phyloP scores from a whole-genome alignment of 2,888 invertebrate species.

The Ferrisia virgata region DNA sequence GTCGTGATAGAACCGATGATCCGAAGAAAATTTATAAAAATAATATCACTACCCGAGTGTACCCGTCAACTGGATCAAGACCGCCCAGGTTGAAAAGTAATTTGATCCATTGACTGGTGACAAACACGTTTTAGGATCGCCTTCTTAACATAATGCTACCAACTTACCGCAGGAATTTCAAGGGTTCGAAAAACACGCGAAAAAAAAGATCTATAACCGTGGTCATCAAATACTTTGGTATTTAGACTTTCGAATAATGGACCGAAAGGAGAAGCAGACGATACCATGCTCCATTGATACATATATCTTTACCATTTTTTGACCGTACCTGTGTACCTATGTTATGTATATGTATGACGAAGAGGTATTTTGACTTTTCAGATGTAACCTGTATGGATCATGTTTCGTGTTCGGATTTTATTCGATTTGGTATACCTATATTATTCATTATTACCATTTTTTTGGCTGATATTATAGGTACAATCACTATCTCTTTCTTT shows the following conservation, averaged over 20 bases:
- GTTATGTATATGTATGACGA: too few relatives aligned
- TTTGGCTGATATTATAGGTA: too few relatives aligned
- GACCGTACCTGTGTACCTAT: too few relatives aligned
- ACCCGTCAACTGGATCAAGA: constrained; percentile 38
- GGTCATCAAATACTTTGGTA: neutral
- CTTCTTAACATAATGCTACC: constrained; percentile 39
- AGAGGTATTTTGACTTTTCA: too few relatives aligned
- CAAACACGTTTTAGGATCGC: constrained; percentile 44
- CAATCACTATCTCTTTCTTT: too few relatives aligned
- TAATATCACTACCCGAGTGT: constrained; percentile 38
- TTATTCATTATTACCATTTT: too few relatives aligned
- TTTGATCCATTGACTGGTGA: constrained; percentile 44
- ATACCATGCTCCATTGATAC: neutral
- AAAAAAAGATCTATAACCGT: neutral
- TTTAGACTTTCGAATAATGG: neutral
- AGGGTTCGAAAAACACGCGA: constrained; percentile 34
- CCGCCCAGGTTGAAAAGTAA: constrained; percentile 46
- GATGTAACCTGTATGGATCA: too few relatives aligned
- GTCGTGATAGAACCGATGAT: constrained; percentile 44
- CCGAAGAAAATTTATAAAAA: constrained; percentile 43
- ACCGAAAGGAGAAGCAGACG: neutral
- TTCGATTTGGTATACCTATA: too few relatives aligned
- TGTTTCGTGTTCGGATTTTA: too few relatives aligned
- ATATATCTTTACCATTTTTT: too few relatives aligned
- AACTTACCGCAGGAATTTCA: constrained; percentile 41